A percentile compares a stretch with the other conserved stretches of the same genome.
Conservation (phyloP, 2,113 vertebrate genomes). For the Cinclus cinclus region DNA sequence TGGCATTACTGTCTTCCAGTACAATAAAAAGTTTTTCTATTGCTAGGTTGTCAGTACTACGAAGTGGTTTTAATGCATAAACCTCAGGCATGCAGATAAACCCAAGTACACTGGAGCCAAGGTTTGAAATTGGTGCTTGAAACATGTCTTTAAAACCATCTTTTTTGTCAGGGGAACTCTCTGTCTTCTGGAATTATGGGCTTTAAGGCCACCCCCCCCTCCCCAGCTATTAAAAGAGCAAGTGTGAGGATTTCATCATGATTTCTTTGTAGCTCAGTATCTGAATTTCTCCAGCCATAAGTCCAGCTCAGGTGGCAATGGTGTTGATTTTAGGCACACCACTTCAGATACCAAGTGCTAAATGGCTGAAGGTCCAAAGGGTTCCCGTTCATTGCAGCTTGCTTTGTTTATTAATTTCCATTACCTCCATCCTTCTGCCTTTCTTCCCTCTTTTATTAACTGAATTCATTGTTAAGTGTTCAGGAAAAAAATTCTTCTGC, state of each 20-base stretch:
- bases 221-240: not conserved
- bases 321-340: not conserved
- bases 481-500: constrained; percentile 28
- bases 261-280: not conserved
- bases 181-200: not conserved
- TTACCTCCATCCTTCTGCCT: not conserved
- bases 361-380: not conserved
- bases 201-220: not conserved
- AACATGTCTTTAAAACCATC: not conserved
- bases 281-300: not conserved
- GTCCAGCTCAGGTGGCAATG: not conserved
- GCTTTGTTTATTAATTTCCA: not conserved
- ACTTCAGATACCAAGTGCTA: not conserved
- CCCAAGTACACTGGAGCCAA: not conserved
- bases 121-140: not conserved
- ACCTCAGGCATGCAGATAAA: constrained; percentile 33
- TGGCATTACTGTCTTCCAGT: not conserved
- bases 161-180: not conserved
- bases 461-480: not conserved
- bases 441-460: not conserved
- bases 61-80: not conserved
- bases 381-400: not conserved
- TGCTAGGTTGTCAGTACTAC: not conserved
- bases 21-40: not conserved
- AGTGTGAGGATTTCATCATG: not conserved